Evolutionary conservation across 2,797 vertebrate species (phyloP).

Genomic region (Sebastes taczanowskii): DNA sequence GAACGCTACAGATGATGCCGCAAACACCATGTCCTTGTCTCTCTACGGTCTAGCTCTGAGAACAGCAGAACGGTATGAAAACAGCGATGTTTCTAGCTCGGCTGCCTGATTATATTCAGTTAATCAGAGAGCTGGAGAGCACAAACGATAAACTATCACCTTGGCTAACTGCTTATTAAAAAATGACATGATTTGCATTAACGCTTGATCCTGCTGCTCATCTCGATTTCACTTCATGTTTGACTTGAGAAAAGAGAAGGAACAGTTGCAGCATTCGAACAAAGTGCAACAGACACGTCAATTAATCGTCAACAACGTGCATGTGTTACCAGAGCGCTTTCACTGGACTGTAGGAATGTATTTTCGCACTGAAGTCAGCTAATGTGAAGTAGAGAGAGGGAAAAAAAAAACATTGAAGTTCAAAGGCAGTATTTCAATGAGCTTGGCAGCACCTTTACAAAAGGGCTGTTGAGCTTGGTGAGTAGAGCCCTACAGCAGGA

Average conservation of each 20-base stretch:
- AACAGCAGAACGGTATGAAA: not conserved
- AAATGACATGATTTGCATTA: slow-evolving; percentile 18
- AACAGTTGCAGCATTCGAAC: slow-evolving; percentile 1
- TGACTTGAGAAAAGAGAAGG: not conserved
- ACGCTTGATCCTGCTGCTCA: not conserved
- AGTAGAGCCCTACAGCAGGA: slow-evolving; percentile 17
- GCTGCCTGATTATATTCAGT: not conserved
- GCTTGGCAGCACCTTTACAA: slow-evolving; percentile 31
- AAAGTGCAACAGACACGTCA: slow-evolving; percentile 29
- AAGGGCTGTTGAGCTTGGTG: slow-evolving; percentile 27
- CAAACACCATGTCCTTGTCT: not conserved
- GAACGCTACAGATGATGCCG: not conserved
- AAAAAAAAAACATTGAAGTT: slow-evolving; percentile 13
- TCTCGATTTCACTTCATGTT: not conserved
- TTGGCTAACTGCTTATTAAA: slow-evolving; percentile 10
- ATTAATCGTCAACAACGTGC: slow-evolving; percentile 32
- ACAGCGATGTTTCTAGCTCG: not conserved
- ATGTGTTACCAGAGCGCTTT: not conserved
- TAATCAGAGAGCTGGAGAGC: slow-evolving; percentile 8
- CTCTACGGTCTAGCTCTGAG: not conserved
- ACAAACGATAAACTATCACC: slow-evolving; percentile 17
- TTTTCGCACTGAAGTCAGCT: slow-evolving; percentile 14
- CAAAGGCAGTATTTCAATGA: slow-evolving; percentile 50
- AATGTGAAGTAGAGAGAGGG: not conserved
- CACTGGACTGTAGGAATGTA: slow-evolving; percentile 2